Percentiles rank a stretch among this genome's conserved stretches.
phyloP scores from a whole-genome alignment of 2,797 vertebrate genomes.

The Furcifer pardalis region DNA sequence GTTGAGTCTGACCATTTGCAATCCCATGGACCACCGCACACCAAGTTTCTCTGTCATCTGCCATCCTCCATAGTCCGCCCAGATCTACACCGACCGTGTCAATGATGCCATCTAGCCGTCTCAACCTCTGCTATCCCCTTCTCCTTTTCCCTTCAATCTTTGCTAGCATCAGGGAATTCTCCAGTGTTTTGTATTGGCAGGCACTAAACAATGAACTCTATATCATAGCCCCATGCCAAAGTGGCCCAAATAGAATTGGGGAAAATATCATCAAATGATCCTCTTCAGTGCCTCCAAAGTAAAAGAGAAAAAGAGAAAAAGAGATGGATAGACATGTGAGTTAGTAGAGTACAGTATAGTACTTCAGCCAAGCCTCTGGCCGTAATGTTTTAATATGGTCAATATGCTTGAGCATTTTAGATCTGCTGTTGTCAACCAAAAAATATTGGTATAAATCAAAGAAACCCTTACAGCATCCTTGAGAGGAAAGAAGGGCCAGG shows the following conservation, averaged over 20 bases:
- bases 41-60: too few relatives aligned
- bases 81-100: too few relatives aligned
- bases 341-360: neutral
- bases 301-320: neutral
- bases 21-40: too few relatives aligned
- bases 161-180: too few relatives aligned
- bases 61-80: too few relatives aligned
- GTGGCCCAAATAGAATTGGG: neutral
- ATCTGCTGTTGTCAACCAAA: slow-evolving; percentile 2
- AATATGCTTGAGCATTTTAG: neutral
- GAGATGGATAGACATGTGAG: neutral
- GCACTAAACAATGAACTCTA: neutral
- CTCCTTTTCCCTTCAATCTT: too few relatives aligned
- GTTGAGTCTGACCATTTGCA: too few relatives aligned
- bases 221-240: neutral
- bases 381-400: neutral
- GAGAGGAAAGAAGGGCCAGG: slow-evolving; percentile 1
- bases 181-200: neutral
- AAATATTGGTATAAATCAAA: slow-evolving; percentile 2
- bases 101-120: too few relatives aligned
- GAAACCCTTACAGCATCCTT: neutral
- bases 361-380: neutral
- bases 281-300: neutral
- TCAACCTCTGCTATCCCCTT: too few relatives aligned
- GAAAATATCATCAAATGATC: neutral